These are phyloP conservation scores for Syngnathus typhle DNA, from an alignment of 2,113 vertebrate species.

Conservation along the genomic window DNA sequence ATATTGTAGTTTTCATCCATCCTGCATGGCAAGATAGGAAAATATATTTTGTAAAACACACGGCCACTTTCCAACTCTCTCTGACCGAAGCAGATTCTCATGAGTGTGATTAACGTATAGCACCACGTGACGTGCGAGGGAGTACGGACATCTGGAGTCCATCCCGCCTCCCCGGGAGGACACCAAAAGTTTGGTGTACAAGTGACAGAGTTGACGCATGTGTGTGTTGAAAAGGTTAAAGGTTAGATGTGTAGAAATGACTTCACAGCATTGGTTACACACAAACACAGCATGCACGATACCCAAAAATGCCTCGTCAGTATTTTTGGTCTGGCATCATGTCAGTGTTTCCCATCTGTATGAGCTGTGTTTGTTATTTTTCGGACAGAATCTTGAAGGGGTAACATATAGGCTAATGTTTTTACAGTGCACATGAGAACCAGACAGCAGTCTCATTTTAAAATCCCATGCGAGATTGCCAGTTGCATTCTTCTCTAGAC, in stretches of 20 bases:
- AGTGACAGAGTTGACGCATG: conserved; percentile 16
- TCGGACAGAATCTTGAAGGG: conserved; percentile 9
- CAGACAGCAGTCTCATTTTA: conserved; percentile 33
- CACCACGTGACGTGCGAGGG: conserved; percentile 19
- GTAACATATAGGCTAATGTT: conserved; percentile 14
- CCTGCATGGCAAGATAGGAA: conserved; percentile 48
- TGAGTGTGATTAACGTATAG: conserved; percentile 42
- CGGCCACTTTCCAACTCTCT: conserved; percentile 1
- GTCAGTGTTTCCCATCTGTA: neutral
- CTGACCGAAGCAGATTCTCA: conserved; percentile 31
- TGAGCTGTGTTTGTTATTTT: neutral
- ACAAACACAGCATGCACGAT: neutral
- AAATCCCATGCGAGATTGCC: conserved; percentile 39
- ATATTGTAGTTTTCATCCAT: conserved; percentile 82
- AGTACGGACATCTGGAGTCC: conserved; percentile 60
- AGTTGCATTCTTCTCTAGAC: conserved; percentile 22
- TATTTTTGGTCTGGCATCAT: neutral
- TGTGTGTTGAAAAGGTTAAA: conserved; percentile 29
- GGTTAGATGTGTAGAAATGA: conserved; percentile 15
- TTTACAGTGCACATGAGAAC: conserved; percentile 25
- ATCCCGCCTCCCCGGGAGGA: conserved; percentile 42
- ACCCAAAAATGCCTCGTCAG: neutral
- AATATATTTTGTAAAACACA: neutral
- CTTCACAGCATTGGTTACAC: neutral
- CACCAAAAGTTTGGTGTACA: conserved; percentile 42